Conservation (phyloP, 2,888 invertebrate genomes). For the Myopa testacea region DNA sequence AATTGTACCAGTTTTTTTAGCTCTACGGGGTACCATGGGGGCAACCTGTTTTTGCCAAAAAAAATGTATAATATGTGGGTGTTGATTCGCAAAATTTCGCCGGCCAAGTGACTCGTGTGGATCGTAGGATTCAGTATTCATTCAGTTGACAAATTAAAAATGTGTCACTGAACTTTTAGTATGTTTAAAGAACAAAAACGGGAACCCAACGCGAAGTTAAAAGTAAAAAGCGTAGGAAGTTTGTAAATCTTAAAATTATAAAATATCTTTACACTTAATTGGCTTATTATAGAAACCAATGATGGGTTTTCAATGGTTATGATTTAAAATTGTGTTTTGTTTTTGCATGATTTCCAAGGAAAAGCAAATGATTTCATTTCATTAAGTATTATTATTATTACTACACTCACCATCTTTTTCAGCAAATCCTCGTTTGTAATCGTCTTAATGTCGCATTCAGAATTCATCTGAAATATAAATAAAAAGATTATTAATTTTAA, state of each 20-base stretch:
- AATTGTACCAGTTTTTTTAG: too few relatives aligned
- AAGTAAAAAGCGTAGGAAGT: not conserved
- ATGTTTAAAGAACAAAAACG: not conserved
- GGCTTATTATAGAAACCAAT: not conserved
- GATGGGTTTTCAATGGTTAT: too few relatives aligned
- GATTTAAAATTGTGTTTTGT: too few relatives aligned
- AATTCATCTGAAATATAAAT: constrained; percentile 59
- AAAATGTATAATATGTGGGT: not conserved
- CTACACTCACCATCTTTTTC: constrained; percentile 77
- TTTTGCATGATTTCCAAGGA: too few relatives aligned
- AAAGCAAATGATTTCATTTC: too few relatives aligned
- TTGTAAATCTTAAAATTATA: not conserved
- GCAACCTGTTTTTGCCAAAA: too few relatives aligned
- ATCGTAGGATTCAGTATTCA: too few relatives aligned
- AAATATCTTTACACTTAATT: not conserved
- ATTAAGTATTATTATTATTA: too few relatives aligned
- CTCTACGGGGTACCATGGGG: too few relatives aligned
- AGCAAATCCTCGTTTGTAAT: constrained; percentile 83
- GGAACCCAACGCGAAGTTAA: too few relatives aligned
- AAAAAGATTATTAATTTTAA: not conserved
- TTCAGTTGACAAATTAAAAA: not conserved
- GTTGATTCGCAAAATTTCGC: not conserved
- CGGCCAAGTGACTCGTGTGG: not conserved
- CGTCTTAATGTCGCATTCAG: constrained; percentile 75
- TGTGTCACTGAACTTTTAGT: not conserved